Percentiles rank a stretch among this genome's conserved stretches.
Conservation (phyloP, 2,888 invertebrate species). For the Harpagoxenus sublaevis region DNA sequence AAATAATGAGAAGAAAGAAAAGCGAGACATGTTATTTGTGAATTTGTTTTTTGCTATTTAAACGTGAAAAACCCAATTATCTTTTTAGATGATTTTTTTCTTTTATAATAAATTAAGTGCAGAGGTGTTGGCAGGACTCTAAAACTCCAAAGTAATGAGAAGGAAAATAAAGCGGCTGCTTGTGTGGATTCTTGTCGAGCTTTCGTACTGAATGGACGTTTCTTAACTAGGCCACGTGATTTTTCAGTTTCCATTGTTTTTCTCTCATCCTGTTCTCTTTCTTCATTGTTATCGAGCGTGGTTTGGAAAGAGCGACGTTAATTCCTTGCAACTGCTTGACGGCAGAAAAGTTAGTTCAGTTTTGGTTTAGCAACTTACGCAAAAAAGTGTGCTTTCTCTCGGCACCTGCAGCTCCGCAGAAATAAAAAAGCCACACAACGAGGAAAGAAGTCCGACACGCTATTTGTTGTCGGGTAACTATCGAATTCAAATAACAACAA, state of each 20-base stretch:
- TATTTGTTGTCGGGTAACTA: conserved; percentile 46
- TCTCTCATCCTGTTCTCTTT: conserved; percentile 14
- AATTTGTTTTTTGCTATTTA: conserved; percentile 15
- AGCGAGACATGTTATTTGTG: conserved; percentile 12
- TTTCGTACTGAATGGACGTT: conserved; percentile 58
- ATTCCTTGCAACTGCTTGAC: conserved; percentile 57
- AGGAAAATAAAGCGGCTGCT: conserved; percentile 29
- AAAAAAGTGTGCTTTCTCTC: conserved; percentile 36
- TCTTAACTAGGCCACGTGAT: conserved; percentile 49
- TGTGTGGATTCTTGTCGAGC: conserved; percentile 51
- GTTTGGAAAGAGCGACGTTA: conserved; percentile 57
- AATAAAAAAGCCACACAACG: not conserved
- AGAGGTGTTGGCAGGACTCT: conserved; percentile 7
- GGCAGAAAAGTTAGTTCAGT: conserved; percentile 65
- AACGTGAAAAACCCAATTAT: conserved; percentile 26
- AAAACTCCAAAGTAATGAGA: conserved; percentile 32
- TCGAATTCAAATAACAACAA: conserved; percentile 39
- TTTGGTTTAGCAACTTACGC: conserved; percentile 46
- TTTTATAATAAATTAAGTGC: conserved; percentile 16
- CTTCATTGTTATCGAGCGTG: conserved; percentile 44
- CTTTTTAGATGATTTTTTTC: conserved; percentile 16
- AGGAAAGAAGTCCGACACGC: conserved; percentile 12
- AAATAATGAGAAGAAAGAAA: not conserved
- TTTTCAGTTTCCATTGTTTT: conserved; percentile 50
- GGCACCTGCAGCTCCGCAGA: conserved; percentile 6